Base-by-base conservation (phyloP, 1,140 invertebrate species). In the Cephus cinctus region DNA sequence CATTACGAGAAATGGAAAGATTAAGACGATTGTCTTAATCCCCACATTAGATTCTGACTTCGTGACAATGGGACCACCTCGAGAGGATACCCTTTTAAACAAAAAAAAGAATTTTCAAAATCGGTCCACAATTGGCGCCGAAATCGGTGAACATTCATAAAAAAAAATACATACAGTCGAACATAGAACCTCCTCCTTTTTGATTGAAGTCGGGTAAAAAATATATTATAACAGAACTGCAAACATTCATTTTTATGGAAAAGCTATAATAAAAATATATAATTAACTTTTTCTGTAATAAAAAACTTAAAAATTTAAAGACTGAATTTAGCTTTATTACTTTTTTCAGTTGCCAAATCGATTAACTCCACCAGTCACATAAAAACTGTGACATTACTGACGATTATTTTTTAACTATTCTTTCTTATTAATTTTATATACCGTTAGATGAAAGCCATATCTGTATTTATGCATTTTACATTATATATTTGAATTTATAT, bases 231-330 rank as follows among this genome's bases (percentile, higher is more conserved):
- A 47, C 19, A 52, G 39, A 34, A 47, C n/a, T 40, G 25, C 43
- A 5, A 39, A 36, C 9, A 38, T 39, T 52, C 4, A 43, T 47
- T 39, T 52, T 43, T 47, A 31, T 32, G 20, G 12, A 44, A 40
- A 43, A 43, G 9, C 22, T 43, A 34, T 39, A 36, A 43, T 43
- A 43, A 22, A 35, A 50, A 50, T 50, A 20, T 43, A 38, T 51
- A 41, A 46, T 22, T 35, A 43, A 43, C 32, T 50, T 43, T 46
- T 46, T 51, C 25, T 40, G 42, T 46, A 46, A 45, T 46, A 51
- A 51, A 51, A 46, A 45, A 40, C 38, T 49, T 49, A 41, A 51
- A 12, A 32, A 43, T 43, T 34, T 43, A 21, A 43, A 32, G 3
- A 43, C 42, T 43, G 42, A 32, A 43, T 43, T 43, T 32, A 43